Base-by-base conservation (phyloP, 2,113 vertebrate species). In the Mesitornis unicolor region DNA sequence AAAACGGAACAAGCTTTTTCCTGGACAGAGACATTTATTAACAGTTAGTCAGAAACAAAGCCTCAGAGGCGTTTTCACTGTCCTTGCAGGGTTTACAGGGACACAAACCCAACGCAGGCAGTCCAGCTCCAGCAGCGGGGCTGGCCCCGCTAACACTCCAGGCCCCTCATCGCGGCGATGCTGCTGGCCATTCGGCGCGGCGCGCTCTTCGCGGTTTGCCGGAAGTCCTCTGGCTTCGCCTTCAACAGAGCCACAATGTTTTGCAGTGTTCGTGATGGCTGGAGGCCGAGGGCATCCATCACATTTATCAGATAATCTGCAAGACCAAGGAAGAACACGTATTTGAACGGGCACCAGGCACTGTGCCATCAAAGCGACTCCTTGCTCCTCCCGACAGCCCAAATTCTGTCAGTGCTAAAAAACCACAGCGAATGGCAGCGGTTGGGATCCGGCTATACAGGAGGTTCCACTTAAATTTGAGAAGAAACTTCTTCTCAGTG, bases 281-380 rank as follows among this genome's bases (percentile, higher is more conserved):
- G 99, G 42, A 99, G 98, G 61, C 99, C 99, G 35, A 99, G 97
- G 31, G 99, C 99, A 0, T 99, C 99, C 99, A 99, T 99, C 95
- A 99, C 99, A 0, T 99, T 99, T 92, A 98, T 99, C 60, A 99
- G 98, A 64, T 99, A 99, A 95, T 99, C 99, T 99, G 97, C 5
- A 74, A 89, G 87, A 36, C 18, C 1, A 53, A 43, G 48, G 63
- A 50, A 13, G 36, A 63, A 14, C 10, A n/a, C 0, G 21, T 9
- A 31, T 48, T 53, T 51, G 22, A 47, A 43, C 15, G 24, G 42
- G 65, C 20, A 59, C 18, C 1, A 40, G 40, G 25, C 48, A 25
- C 6, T 0, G 18, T 24, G 63, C 42, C 82, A 36, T 8, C 6
- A 16, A 24, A 71, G 35, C 11, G 5, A 13, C 0, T 31, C 59